These are phyloP conservation scores for Burhinus bistriatus DNA, from an alignment of 2,113 vertebrate species.

Conservation along the genomic window DNA sequence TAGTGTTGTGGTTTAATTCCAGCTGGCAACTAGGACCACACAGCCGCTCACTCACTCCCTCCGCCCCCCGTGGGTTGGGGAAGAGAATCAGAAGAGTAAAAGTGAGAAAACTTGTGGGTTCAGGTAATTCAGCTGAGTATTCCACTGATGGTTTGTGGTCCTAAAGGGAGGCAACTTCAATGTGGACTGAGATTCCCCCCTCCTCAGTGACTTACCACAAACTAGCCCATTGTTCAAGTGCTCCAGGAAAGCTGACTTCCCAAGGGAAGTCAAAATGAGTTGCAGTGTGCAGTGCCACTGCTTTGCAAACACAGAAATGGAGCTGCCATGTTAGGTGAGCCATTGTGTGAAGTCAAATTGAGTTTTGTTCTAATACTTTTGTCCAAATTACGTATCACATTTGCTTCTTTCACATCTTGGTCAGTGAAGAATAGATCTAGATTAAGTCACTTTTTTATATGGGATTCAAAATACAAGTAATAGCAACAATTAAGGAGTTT, in stretches of 20 bases:
- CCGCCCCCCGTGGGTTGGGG: neutral
- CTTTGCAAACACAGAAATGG: neutral
- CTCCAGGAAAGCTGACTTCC: neutral
- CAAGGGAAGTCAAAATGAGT: neutral
- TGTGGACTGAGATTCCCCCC: neutral
- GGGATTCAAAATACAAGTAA: neutral
- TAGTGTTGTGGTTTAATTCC: neutral
- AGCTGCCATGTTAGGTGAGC: neutral
- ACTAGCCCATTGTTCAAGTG: neutral
- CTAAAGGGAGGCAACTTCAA: neutral
- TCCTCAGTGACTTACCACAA: neutral
- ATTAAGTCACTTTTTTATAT: neutral
- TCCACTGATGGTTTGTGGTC: neutral
- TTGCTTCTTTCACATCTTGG: neutral
- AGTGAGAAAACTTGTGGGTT: neutral
- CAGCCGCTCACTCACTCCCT: neutral
- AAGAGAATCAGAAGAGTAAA: neutral
- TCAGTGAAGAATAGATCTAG: neutral
- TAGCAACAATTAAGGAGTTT: neutral
- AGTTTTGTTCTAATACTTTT: neutral
- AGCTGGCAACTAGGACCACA: neutral
- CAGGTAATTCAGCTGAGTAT: neutral
- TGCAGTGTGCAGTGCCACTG: neutral
- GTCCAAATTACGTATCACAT: neutral
- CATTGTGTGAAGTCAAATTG: neutral